Evolutionary conservation across 2,797 vertebrate species (phyloP), one percentile per base, ranked within the genome.

Genomic region (Kryptopterus vitreolus): DNA sequence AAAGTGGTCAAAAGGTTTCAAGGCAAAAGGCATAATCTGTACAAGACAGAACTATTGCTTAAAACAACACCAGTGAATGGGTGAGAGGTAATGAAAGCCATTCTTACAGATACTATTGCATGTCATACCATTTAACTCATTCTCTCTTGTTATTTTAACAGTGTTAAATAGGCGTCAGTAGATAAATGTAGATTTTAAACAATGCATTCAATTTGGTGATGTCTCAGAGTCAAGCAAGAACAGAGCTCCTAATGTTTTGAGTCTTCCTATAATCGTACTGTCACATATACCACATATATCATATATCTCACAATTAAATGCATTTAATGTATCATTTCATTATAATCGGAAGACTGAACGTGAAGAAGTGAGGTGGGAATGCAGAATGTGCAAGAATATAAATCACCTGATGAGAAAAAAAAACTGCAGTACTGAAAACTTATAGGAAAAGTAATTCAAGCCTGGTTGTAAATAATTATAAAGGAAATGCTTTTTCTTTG

Each of bases 71-170:
- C 65, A 58, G 75, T 74, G 59, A 87, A 89, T 84, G 86, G 87
- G 86, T 87, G 86, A 89, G 88, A 83, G 62, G 68, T 77, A 79
- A 26, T 70, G 55, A 58, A 68, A 66, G 71, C 66, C 81, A 81
- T 76, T 81, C 69, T 68, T 75, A 43, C 70, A 79, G 35, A 50
- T 76, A 48, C 2, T 16, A 58, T 69, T 22, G 46, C 57, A 59
- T 20, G 26, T 4, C 35, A 20, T 59, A 65, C 13, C 7, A 43
- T 2, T 38, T 55, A 3, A 68, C 69, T 68, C 3, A 74, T n/a
- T 10, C 12, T n/a, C 22, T 11, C 26, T 71, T 55, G 69, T 72
- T 55, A 35, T 33, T 55, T 72, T 38, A 24, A 73, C 22, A 38
- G 22, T 24, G 12, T 58, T 24, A 55, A 57, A 73, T 22, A 4